These are phyloP conservation scores for Eupithecia insigniata DNA, from an alignment of 2,888 invertebrate species.

Conservation along the genomic window DNA sequence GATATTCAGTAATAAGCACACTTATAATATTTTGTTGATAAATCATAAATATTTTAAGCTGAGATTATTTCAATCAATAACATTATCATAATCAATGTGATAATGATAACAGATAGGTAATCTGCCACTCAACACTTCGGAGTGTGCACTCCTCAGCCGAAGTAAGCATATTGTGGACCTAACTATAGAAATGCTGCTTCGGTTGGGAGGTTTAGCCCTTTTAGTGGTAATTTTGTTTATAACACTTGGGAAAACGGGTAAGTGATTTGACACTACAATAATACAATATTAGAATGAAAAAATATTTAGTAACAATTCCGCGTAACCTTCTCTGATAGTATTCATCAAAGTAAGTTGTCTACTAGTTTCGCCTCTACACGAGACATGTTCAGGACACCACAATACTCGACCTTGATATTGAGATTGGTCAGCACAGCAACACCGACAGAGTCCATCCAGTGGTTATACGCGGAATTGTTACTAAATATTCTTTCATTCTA, in stretches of 20 bases:
- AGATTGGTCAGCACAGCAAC: too few relatives aligned
- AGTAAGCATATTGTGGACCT: conserved; percentile 7
- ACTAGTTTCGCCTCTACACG: too few relatives aligned
- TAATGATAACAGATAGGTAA: conserved; percentile 26
- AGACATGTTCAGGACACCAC: too few relatives aligned
- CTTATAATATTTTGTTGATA: background rate
- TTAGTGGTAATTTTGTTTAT: conserved; percentile 36
- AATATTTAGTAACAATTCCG: too few relatives aligned
- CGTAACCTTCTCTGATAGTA: too few relatives aligned
- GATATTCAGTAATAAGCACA: background rate
- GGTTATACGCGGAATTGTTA: too few relatives aligned
- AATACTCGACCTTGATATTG: too few relatives aligned
- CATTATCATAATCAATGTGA: conserved; percentile 23
- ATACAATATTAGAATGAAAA: too few relatives aligned
- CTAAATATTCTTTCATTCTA: too few relatives aligned
- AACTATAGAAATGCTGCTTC: conserved; percentile 16
- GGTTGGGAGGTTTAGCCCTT: conserved; percentile 13
- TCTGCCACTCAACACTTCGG: background rate
- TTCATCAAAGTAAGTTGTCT: too few relatives aligned
- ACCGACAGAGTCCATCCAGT: too few relatives aligned
- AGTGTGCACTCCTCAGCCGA: conserved; percentile 10
- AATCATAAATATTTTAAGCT: conserved; percentile 6
- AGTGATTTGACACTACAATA: conserved; percentile 31
- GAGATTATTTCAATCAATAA: conserved; percentile 18
- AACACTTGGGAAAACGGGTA: conserved; percentile 47